A percentile compares a stretch with the other conserved stretches of the same genome.
Conservation (phyloP, 2,113 vertebrate species). For the Apeltes quadracus region DNA sequence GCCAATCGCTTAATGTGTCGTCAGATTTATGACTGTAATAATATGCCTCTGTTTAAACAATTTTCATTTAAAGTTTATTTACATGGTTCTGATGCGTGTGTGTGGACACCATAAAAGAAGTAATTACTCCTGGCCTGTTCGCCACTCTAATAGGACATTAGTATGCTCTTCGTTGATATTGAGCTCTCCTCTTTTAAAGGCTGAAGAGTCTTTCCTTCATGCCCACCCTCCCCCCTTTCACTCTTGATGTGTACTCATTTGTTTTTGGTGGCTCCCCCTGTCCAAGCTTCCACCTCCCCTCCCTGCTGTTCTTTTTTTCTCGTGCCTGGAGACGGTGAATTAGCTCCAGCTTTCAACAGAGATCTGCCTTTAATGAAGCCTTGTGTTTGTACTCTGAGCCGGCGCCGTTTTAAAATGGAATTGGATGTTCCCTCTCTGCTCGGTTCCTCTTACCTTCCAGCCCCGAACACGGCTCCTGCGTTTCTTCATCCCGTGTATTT, state of each 20-base stretch:
- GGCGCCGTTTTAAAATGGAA: slow-evolving; percentile 73
- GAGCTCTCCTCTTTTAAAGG: slow-evolving; percentile 29
- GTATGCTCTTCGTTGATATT: slow-evolving; percentile 51
- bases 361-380: slow-evolving; percentile 75
- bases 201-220: slow-evolving; percentile 26
- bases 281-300: neutral
- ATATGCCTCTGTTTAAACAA: slow-evolving; percentile 23
- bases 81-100: slow-evolving; percentile 38
- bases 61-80: slow-evolving; percentile 35
- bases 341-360: slow-evolving; percentile 67
- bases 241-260: slow-evolving; percentile 17
- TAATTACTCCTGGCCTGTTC: slow-evolving; percentile 51
- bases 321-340: slow-evolving; percentile 65
- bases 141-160: slow-evolving; percentile 53
- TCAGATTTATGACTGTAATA: slow-evolving; percentile 60
- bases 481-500: slow-evolving; percentile 54
- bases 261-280: slow-evolving; percentile 20
- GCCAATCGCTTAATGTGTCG: slow-evolving; percentile 39
- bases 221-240: neutral
- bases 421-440: slow-evolving; percentile 72
- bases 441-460: slow-evolving; percentile 67
- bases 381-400: slow-evolving; percentile 79
- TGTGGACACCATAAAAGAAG: slow-evolving; percentile 53
- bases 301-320: slow-evolving; percentile 29
- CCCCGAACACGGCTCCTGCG: slow-evolving; percentile 45